Evolutionary conservation across 2,113 vertebrate genomes (phyloP).

Genomic region (Phoenicopterus ruber): DNA sequence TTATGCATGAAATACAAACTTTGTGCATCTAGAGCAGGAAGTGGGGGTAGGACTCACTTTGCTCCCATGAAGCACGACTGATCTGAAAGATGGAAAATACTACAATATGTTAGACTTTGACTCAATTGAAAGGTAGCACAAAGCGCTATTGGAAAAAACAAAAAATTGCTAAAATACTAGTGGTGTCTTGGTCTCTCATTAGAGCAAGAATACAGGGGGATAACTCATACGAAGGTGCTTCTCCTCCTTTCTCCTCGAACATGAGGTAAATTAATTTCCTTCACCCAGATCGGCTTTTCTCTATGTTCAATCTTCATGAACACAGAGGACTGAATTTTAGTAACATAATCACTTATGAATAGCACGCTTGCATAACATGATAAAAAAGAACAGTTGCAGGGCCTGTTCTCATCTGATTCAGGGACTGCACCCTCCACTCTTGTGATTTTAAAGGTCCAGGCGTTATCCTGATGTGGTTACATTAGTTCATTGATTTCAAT

Average conservation of each 20-base stretch:
- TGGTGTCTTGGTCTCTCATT: neutral
- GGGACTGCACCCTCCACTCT: neutral
- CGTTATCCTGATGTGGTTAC: neutral
- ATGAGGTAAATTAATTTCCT: neutral
- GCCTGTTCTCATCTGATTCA: neutral
- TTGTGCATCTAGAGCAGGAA: neutral
- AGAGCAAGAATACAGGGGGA: neutral
- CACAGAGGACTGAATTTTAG: neutral
- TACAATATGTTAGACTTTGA: neutral
- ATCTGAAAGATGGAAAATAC: neutral
- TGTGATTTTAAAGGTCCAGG: neutral
- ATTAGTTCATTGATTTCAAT: neutral
- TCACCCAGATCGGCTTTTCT: neutral
- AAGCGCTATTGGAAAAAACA: neutral
- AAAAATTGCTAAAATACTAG: neutral
- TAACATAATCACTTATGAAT: neutral
- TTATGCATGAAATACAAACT: neutral
- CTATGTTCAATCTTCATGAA: neutral
- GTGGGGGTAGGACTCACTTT: neutral
- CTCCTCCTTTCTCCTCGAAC: neutral
- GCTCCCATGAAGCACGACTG: neutral
- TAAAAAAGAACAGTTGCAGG: neutral
- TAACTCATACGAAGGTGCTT: neutral
- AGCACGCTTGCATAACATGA: neutral
- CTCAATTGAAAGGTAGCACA: neutral